These are phyloP conservation scores for Todiramphus chloris DNA, from an alignment of 2,113 vertebrate species.

Conservation along the genomic window DNA sequence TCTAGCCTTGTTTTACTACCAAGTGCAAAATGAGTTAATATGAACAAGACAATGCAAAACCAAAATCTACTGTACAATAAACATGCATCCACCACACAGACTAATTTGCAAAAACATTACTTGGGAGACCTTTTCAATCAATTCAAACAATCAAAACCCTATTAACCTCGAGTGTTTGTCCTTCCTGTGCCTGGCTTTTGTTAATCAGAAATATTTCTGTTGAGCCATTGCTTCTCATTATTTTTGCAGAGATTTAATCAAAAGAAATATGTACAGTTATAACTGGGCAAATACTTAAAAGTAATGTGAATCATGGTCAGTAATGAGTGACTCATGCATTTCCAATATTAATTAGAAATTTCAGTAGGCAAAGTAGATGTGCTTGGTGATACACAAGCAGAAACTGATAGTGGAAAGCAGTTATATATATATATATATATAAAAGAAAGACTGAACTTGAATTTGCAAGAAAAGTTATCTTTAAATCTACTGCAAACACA, in stretches of 20 bases:
- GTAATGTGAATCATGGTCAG: not conserved
- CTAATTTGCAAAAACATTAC: not conserved
- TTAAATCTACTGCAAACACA: not conserved
- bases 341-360: constrained; percentile 6
- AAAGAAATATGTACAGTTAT: not conserved
- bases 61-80: not conserved
- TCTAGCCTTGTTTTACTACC: not conserved
- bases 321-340: not conserved
- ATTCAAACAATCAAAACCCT: not conserved
- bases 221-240: not conserved
- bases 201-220: constrained; percentile 30
- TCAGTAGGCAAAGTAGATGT: not conserved
- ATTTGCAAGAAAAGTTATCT: not conserved
- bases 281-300: not conserved
- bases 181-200: not conserved
- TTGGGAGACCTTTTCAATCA: not conserved
- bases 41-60: not conserved
- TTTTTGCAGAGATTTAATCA: constrained; percentile 9
- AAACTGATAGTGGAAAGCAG: not conserved
- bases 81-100: not conserved
- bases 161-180: not conserved
- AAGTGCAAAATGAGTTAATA: not conserved
- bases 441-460: not conserved
- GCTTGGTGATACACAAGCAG: not conserved
- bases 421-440: too few relatives aligned